These are phyloP conservation scores for Tapera naevia DNA, from an alignment of 2,797 vertebrate species.

Conservation along the genomic window DNA sequence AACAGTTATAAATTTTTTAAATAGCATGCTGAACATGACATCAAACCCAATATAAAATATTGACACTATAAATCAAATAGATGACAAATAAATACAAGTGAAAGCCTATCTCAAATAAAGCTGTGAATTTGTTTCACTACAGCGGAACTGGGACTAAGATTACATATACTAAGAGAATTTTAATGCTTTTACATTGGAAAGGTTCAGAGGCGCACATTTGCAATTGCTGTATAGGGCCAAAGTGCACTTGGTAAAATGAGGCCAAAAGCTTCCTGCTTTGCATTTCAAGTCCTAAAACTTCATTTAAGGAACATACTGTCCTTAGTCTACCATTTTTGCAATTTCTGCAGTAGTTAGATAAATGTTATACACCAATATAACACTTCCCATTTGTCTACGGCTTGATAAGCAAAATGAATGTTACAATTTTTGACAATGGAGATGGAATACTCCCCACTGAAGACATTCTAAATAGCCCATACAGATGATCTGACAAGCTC, in stretches of 20 bases:
- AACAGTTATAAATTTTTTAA: neutral
- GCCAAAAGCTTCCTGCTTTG: neutral
- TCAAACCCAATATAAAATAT: neutral
- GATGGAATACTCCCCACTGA: neutral
- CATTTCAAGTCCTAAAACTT: neutral
- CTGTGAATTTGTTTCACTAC: neutral
- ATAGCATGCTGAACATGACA: neutral
- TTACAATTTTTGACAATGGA: neutral
- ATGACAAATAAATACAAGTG: neutral
- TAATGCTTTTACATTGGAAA: neutral
- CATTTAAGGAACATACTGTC: neutral
- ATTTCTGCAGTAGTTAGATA: neutral
- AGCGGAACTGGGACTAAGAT: neutral
- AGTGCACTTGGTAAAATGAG: neutral
- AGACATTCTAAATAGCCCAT: neutral
- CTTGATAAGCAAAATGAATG: neutral
- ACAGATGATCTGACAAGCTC: neutral
- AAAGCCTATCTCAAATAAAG: neutral
- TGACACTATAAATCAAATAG: neutral
- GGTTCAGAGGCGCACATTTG: neutral
- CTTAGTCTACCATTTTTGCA: neutral
- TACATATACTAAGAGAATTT: neutral
- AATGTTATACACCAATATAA: neutral
- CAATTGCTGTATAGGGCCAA: neutral
- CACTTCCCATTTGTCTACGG: neutral